Evolutionary conservation across 2,113 vertebrate genomes (phyloP).

Genomic region (Tyto alba): DNA sequence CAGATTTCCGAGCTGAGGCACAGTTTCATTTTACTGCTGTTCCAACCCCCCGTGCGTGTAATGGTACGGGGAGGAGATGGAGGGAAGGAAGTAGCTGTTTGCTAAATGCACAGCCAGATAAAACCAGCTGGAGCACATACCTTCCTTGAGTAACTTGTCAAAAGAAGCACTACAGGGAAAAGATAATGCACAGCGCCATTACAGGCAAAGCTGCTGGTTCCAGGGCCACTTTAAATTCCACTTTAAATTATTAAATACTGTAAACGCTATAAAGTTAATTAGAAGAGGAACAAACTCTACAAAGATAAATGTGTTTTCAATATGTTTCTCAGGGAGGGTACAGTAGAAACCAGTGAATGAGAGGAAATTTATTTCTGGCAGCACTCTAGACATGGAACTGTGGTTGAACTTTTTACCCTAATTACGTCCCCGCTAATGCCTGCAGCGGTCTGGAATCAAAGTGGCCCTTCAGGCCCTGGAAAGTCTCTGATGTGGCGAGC

Average conservation of each 20-base stretch:
- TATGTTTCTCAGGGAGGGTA: conserved; percentile 77
- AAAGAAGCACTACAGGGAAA: conserved; percentile 29
- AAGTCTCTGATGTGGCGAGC: conserved; percentile 90
- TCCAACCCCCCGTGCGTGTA: neutral
- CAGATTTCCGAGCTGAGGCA: neutral
- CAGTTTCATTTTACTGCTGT: neutral
- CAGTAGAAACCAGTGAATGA: conserved; percentile 77
- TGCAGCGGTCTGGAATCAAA: conserved; percentile 90
- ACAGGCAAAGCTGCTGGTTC: conserved; percentile 34
- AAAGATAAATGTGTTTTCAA: conserved; percentile 85
- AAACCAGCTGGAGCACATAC: conserved; percentile 46
- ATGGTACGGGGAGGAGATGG: neutral
- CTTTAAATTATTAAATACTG: conserved; percentile 75
- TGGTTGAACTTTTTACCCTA: conserved; percentile 98
- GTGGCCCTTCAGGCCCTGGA: conserved; percentile 82
- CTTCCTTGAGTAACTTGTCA: conserved; percentile 43
- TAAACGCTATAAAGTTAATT: conserved; percentile 79
- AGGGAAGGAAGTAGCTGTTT: neutral
- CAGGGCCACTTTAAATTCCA: conserved; percentile 60
- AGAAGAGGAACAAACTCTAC: conserved; percentile 74
- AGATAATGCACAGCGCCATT: conserved; percentile 39
- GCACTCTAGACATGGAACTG: conserved; percentile 80
- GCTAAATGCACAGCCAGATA: neutral
- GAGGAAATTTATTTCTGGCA: conserved; percentile 90
- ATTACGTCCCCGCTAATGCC: conserved; percentile 94